These are phyloP conservation scores for Electrophaes corylata DNA, from an alignment of 2,888 invertebrate species.

Conservation along the genomic window DNA sequence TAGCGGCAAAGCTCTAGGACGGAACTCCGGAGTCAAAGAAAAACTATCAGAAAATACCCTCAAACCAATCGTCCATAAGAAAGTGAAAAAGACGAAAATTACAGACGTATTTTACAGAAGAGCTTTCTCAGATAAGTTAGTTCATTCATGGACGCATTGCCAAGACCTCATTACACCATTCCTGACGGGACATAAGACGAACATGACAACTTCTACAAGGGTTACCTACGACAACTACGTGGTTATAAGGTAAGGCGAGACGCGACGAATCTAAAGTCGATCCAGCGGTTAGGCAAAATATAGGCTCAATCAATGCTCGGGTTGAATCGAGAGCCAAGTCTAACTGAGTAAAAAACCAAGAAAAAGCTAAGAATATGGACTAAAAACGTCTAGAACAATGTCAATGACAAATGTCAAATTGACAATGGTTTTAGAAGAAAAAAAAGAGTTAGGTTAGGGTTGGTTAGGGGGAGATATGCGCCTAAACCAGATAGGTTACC, in stretches of 20 bases:
- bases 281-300: too few relatives aligned
- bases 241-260: slow-evolving; percentile 47
- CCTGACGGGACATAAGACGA: slow-evolving; percentile 46
- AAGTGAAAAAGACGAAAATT: neutral
- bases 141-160: slow-evolving; percentile 49
- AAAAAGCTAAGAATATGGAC: too few relatives aligned
- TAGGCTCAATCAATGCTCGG: too few relatives aligned
- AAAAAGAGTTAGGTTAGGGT: too few relatives aligned
- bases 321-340: too few relatives aligned
- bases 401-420: too few relatives aligned
- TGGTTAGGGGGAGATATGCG: too few relatives aligned
- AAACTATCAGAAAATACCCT: neutral
- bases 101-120: slow-evolving; percentile 46
- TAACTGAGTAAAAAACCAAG: too few relatives aligned
- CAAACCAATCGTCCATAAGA: neutral
- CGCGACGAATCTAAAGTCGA: too few relatives aligned
- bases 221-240: slow-evolving; percentile 24
- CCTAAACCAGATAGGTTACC: too few relatives aligned
- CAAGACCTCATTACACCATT: slow-evolving; percentile 53
- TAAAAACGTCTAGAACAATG: too few relatives aligned
- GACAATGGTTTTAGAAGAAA: too few relatives aligned
- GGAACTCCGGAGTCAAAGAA: neutral
- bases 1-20: neutral
- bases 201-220: slow-evolving; percentile 28
- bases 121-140: slow-evolving; percentile 18